Percentiles rank a stretch among this genome's conserved stretches.
phyloP scores from a whole-genome alignment of 2,113 vertebrate species.

The Genyomyrus donnyi region DNA sequence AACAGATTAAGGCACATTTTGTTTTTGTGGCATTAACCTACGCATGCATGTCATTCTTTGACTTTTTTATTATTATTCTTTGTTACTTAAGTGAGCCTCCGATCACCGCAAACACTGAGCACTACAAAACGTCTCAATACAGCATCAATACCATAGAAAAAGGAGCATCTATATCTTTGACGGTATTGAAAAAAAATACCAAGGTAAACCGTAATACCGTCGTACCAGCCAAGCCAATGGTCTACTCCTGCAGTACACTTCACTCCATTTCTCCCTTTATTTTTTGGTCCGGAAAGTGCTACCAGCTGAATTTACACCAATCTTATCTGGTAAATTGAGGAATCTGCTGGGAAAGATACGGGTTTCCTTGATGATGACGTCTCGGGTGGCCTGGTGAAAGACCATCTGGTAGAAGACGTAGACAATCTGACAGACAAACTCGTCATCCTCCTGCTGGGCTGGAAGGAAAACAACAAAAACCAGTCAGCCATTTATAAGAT shows the following conservation, averaged over 20 bases:
- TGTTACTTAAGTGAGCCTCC: not conserved
- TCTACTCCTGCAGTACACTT: not conserved
- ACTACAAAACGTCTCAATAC: not conserved
- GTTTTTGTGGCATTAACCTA: not conserved
- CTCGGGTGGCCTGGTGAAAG: slow-evolving; percentile 94
- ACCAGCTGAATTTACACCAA: not conserved
- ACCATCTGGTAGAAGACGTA: slow-evolving; percentile 99
- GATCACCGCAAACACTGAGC: not conserved
- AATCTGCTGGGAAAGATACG: slow-evolving; percentile 73
- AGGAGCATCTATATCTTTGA: not conserved
- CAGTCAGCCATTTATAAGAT: not conserved
- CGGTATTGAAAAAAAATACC: not conserved
- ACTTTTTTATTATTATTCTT: not conserved
- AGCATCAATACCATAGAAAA: not conserved
- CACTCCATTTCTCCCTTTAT: not conserved
- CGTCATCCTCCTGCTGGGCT: slow-evolving; percentile 96
- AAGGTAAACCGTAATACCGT: not conserved
- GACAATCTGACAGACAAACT: slow-evolving; percentile 97
- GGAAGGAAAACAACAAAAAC: slow-evolving; percentile 18
- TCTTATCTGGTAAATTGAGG: not conserved
- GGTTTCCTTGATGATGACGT: slow-evolving; percentile 95
- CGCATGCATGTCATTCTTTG: not conserved
- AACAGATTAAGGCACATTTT: not conserved
- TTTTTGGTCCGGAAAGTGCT: not conserved
- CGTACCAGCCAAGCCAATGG: not conserved